Base-by-base conservation (phyloP, 2,797 vertebrate genomes). In the Pelodytes ibericus region DNA sequence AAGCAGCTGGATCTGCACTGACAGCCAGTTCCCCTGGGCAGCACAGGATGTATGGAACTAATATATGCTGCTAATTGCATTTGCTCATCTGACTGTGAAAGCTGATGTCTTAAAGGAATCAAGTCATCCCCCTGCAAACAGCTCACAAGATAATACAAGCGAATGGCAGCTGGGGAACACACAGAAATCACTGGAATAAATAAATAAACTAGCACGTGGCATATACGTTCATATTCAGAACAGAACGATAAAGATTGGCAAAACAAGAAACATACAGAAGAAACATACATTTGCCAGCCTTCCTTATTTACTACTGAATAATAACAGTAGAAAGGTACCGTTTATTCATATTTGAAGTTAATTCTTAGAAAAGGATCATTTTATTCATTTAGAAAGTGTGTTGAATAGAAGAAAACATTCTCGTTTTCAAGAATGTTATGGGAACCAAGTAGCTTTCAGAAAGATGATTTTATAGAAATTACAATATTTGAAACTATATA, bases 1-100 rank as follows among this genome's bases (percentile, higher is more conserved):
- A 74, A 84, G 72, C 82, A 85, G 83, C 83, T 87, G 82, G 83
- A 84, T 79, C 66, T 80, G 0, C 77, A 79, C 81, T 84, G 80
- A 63, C 80, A 69, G 76, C 15, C 0, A 0, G 69, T 57, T 83
- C 72, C 78, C 72, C 64, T 2, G 2, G 78, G 82, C 73, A 53
- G n/a, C 31, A 68, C 78, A 64, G 72, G 77, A 60, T 18, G 6
- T 74, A 80, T 78, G 75, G 80, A 81, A 30, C 44, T 3, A 22
- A 3, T 18, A 61, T 13, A 36, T 71, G 70, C 75, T 44, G 41
- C 80, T 87, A 85, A 86, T 84, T 87, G 82, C 80, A 79, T 82
- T 59, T 80, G 80, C 80, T 86, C 58, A 2, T 74, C 80, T 70
- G 67, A 39, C 67, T 30, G 79, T 39, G 27, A 60, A 27, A 79